Percentiles rank a stretch among this genome's conserved stretches.
phyloP scores from a whole-genome alignment of 2,113 vertebrate genomes.

The Cranoglanis bouderius region DNA sequence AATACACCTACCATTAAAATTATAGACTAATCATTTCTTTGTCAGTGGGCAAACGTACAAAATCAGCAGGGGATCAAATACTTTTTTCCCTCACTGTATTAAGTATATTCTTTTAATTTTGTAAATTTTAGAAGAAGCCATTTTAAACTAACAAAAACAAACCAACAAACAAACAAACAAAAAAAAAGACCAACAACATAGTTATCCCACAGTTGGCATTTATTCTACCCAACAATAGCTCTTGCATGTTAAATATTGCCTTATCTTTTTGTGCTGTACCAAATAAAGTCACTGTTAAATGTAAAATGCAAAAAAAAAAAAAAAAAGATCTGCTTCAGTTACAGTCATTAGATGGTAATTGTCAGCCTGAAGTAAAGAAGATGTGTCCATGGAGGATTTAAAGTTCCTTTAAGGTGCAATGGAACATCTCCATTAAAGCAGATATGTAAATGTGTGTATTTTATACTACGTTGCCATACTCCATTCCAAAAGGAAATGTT shows the following conservation, averaged over 20 bases:
- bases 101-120: background rate
- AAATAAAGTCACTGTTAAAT: background rate
- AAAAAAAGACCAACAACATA: background rate
- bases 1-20: no score
- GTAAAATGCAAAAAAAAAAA: background rate
- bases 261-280: conserved; percentile 10
- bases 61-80: no score
- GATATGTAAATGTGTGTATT: conserved; percentile 11
- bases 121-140: background rate
- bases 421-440: conserved; percentile 47
- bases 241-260: background rate
- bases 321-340: background rate
- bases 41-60: no score
- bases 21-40: no score
- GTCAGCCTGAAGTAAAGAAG: conserved; percentile 2
- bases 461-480: conserved; percentile 43
- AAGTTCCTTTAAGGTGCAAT: conserved; percentile 43
- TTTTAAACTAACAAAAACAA: background rate
- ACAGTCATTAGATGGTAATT: background rate
- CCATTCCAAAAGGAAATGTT: conserved; percentile 26
- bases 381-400: background rate
- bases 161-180: background rate
- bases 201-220: background rate
- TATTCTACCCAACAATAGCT: background rate
- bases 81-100: no score